phyloP scores from a whole-genome alignment of 2,113 vertebrate species.

The Plecotus auritus region DNA sequence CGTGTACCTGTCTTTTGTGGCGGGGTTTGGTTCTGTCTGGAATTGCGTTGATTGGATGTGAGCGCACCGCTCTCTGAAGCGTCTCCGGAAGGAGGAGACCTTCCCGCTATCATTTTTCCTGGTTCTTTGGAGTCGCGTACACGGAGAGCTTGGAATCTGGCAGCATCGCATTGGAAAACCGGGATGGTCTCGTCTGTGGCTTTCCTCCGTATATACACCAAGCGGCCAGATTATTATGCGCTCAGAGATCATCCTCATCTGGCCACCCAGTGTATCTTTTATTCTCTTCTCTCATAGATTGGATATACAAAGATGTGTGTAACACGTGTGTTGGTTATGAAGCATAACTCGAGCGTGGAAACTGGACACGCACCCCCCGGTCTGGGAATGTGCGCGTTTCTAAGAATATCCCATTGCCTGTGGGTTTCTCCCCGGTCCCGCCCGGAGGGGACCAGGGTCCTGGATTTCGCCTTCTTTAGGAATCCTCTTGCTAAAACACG shows the following conservation, averaged over 20 bases:
- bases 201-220: background rate
- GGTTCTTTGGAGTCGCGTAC: background rate
- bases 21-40: background rate
- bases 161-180: background rate
- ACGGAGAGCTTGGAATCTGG: background rate
- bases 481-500: background rate
- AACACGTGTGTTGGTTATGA: background rate
- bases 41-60: background rate
- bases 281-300: background rate
- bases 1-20: background rate
- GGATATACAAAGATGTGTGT: background rate
- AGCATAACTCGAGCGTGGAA: background rate
- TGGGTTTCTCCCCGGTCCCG: accelerated
- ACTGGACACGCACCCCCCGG: background rate
- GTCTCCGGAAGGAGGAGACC: background rate
- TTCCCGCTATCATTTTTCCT: background rate
- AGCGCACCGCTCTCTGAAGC: background rate
- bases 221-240: too few species aligned
- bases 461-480: background rate
- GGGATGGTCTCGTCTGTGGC: background rate
- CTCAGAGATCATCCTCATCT: too few species aligned
- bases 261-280: background rate
- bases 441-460: background rate
- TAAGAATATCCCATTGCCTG: background rate
- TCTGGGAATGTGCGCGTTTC: background rate